Conservation (phyloP, 2,113 vertebrate species). For the Natator depressus region DNA sequence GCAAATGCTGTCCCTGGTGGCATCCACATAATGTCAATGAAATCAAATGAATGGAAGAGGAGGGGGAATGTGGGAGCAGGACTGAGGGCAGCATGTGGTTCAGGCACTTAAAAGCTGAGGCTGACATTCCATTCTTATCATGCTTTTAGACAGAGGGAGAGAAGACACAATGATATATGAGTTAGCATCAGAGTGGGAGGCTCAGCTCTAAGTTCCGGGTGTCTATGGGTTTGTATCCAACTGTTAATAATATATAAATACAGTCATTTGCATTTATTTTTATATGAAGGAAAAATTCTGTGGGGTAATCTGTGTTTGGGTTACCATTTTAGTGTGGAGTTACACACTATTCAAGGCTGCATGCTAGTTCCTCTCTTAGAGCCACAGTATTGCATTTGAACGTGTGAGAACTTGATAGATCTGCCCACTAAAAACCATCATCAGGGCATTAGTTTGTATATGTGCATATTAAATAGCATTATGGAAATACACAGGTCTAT, state of each 20-base stretch:
- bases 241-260: slow-evolving; percentile 27
- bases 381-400: slow-evolving; percentile 64
- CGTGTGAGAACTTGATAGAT: slow-evolving; percentile 67
- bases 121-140: neutral
- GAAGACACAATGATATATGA: accelerated
- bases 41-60: neutral
- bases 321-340: slow-evolving; percentile 57
- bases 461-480: slow-evolving; percentile 65
- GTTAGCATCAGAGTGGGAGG: neutral
- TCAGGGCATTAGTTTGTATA: slow-evolving; percentile 40
- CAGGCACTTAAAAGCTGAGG: neutral
- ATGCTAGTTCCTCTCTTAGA: slow-evolving; percentile 56
- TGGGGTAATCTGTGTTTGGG: slow-evolving; percentile 25
- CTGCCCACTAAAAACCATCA: slow-evolving; percentile 70
- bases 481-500: slow-evolving; percentile 31
- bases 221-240: neutral
- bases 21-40: neutral
- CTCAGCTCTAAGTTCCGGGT: neutral
- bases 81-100: neutral
- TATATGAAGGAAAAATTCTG: slow-evolving; percentile 29
- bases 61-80: accelerated
- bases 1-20: accelerated
- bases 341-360: slow-evolving; percentile 51
- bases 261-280: slow-evolving; percentile 46
- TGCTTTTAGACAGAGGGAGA: accelerated